Conservation (phyloP, 1,140 invertebrate genomes). For the Sarcophaga bullata region DNA sequence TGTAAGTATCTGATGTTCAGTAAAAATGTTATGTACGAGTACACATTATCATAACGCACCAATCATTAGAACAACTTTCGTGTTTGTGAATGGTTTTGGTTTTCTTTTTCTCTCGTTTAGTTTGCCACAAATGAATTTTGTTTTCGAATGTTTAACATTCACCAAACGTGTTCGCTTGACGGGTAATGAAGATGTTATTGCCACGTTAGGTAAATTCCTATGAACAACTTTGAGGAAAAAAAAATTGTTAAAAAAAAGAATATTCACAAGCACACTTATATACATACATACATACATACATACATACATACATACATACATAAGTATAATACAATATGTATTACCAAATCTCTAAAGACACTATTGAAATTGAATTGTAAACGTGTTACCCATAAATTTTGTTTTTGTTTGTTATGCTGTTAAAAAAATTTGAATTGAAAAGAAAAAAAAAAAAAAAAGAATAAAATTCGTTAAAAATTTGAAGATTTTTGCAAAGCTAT, state of each 20-base stretch:
- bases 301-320: background rate
- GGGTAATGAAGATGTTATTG: conserved; percentile 35
- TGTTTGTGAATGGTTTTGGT: background rate
- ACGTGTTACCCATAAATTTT: conserved; percentile 35
- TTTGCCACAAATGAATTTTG: conserved; percentile 14
- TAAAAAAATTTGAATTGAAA: conserved; percentile 1
- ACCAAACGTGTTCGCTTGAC: background rate
- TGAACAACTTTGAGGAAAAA: background rate
- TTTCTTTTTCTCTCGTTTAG: background rate
- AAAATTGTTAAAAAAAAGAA: too few relatives aligned
- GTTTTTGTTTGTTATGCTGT: background rate
- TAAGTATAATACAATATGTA: background rate
- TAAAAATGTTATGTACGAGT: background rate
- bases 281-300: background rate
- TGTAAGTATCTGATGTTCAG: too few relatives aligned
- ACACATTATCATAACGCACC: conserved; percentile 33
- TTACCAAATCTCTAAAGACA: conserved; percentile 35
- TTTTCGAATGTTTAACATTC: background rate
- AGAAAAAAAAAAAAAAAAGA: too few relatives aligned
- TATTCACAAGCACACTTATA: background rate
- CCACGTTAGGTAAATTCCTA: conserved; percentile 6
- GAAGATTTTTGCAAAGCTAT: too few relatives aligned
- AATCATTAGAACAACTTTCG: conserved; percentile 39
- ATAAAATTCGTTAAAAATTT: too few relatives aligned
- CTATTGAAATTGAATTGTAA: conserved; percentile 27